Evolutionary conservation across 2,113 vertebrate species (phyloP).

Genomic region (Triplophysa siluroides): DNA sequence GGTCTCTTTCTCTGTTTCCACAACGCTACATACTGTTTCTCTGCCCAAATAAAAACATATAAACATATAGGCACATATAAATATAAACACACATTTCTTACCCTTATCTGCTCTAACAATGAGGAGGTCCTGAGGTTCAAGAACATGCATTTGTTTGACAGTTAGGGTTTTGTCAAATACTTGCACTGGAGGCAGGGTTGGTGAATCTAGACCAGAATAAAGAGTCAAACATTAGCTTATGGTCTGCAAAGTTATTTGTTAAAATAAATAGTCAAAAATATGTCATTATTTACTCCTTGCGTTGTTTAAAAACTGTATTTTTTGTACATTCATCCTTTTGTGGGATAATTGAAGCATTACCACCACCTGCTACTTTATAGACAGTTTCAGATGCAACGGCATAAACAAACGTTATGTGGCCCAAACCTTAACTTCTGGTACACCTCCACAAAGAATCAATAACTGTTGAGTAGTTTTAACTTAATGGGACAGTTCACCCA

Average conservation of each 20-base stretch:
- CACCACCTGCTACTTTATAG: too few species aligned
- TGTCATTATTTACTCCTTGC: not conserved
- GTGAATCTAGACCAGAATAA: constrained; percentile 77
- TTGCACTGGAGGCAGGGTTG: constrained; percentile 75
- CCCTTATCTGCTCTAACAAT: constrained; percentile 92
- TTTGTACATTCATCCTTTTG: not conserved
- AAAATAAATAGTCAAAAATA: not conserved
- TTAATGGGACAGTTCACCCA: too few species aligned
- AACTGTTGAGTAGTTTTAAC: too few species aligned
- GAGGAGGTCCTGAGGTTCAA: constrained; percentile 92
- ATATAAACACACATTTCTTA: constrained; percentile 59
- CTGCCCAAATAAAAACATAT: not conserved
- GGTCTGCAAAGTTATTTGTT: constrained; percentile 1
- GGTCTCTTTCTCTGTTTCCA: not conserved
- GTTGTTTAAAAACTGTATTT: not conserved
- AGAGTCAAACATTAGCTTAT: constrained; percentile 14
- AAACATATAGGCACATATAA: not conserved
- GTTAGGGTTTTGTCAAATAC: constrained; percentile 93
- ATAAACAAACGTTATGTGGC: too few species aligned
- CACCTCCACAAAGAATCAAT: too few species aligned
- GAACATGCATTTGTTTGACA: constrained; percentile 93
- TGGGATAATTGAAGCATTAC: not conserved
- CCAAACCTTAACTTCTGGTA: too few species aligned
- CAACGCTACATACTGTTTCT: not conserved
- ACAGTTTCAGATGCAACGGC: too few species aligned